Percentiles rank a stretch among this genome's conserved stretches.
Evolutionary conservation across 2,888 invertebrate species (phyloP).

Genomic region (Poecilobothrus nobilitatus): DNA sequence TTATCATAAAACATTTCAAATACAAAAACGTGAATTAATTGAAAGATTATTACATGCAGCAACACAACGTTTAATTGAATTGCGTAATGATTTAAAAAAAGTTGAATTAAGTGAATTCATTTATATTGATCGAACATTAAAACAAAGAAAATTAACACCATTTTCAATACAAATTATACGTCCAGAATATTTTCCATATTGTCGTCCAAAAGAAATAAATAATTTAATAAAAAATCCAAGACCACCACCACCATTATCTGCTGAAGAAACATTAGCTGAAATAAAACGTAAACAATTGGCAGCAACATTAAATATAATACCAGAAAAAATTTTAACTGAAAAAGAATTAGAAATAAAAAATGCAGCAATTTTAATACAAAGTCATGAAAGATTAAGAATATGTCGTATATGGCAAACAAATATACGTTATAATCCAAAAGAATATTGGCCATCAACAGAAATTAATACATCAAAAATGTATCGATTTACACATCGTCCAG

Average conservation of each 20-base stretch:
- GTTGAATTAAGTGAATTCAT: conserved; percentile 51
- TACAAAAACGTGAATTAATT: conserved; percentile 37
- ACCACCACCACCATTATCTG: background rate
- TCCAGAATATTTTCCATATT: conserved; percentile 48
- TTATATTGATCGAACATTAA: conserved; percentile 58
- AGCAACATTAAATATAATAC: background rate
- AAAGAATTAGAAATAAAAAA: conserved; percentile 28
- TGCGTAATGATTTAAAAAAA: conserved; percentile 48
- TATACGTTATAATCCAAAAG: conserved; percentile 22
- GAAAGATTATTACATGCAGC: conserved; percentile 31
- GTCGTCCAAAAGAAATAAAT: conserved; percentile 37
- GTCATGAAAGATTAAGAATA: conserved; percentile 44
- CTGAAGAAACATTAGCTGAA: background rate
- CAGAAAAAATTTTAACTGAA: conserved; percentile 17
- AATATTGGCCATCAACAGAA: conserved; percentile 20
- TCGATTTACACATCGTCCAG: conserved; percentile 33
- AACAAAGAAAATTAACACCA: conserved; percentile 57
- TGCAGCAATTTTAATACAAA: conserved; percentile 42
- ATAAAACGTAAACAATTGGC: background rate
- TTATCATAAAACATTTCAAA: conserved; percentile 38
- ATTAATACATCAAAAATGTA: conserved; percentile 27
- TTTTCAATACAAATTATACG: conserved; percentile 50
- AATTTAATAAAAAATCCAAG: conserved; percentile 21
- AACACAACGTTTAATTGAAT: conserved; percentile 45
- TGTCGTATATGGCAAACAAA: conserved; percentile 27